phyloP scores from a whole-genome alignment of 2,888 invertebrate species.

The Panzeria rudis region DNA sequence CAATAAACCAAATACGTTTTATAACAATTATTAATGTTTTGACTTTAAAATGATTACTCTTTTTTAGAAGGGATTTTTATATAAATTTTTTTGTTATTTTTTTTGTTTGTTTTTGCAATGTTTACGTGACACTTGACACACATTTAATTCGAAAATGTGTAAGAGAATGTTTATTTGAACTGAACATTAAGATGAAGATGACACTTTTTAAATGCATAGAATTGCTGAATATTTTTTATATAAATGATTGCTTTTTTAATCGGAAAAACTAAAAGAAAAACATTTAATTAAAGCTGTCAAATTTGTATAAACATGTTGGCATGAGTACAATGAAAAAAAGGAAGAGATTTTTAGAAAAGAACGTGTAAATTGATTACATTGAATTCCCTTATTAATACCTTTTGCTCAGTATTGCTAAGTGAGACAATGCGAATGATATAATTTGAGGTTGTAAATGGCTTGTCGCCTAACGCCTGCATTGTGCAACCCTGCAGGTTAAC shows the following conservation, averaged over 20 bases:
- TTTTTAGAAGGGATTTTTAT: conserved; percentile 71
- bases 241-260: background rate
- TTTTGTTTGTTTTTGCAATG: conserved; percentile 19
- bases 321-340: background rate
- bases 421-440: background rate
- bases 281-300: background rate
- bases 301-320: background rate
- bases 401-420: background rate
- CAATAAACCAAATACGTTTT: conserved; percentile 51
- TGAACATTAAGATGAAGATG: conserved; percentile 45
- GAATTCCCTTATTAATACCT: no score
- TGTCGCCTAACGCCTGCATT: conserved; percentile 2
- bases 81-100: background rate
- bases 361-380: background rate
- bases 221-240: background rate
- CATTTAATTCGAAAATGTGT: conserved; percentile 59
- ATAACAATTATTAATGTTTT: conserved; percentile 60
- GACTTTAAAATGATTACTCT: conserved; percentile 57
- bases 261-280: background rate
- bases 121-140: conserved; percentile 71
- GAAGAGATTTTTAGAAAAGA: background rate
- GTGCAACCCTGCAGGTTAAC: conserved; percentile 3
- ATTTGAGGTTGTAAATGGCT: background rate
- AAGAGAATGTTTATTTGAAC: conserved; percentile 44
- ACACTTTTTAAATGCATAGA: conserved; percentile 33